Percentiles rank a stretch among this genome's conserved stretches.
Conservation (phyloP, 2,113 vertebrate species). For the Montifringilla adamsi region DNA sequence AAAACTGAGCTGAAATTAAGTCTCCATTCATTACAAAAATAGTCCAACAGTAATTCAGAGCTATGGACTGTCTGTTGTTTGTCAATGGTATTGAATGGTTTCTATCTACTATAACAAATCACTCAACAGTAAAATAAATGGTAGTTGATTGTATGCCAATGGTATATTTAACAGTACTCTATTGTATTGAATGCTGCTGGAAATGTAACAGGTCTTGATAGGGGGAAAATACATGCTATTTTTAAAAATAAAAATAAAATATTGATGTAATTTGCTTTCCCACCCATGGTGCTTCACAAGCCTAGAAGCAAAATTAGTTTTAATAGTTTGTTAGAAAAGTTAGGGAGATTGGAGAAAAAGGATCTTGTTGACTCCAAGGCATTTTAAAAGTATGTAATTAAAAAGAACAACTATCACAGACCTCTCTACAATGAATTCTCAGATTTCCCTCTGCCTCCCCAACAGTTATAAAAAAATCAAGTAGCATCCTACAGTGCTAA, state of each 20-base stretch:
- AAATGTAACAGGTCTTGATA: slow-evolving; percentile 66
- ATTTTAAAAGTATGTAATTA: slow-evolving; percentile 58
- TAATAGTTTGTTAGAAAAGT: slow-evolving; percentile 63
- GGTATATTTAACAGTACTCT: slow-evolving; percentile 71
- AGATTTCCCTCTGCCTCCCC: neutral
- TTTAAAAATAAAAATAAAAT: slow-evolving; percentile 76
- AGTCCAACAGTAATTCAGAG: slow-evolving; percentile 64
- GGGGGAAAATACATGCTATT: slow-evolving; percentile 57
- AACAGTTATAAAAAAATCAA: slow-evolving; percentile 4
- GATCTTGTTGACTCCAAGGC: slow-evolving; percentile 51
- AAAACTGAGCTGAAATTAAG: slow-evolving; percentile 71
- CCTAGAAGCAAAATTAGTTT: slow-evolving; percentile 61
- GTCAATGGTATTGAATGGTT: slow-evolving; percentile 72
- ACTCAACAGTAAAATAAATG: slow-evolving; percentile 72
- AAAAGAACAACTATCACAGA: slow-evolving; percentile 38
- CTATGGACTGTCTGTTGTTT: slow-evolving; percentile 67
- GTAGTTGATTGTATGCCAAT: slow-evolving; percentile 68
- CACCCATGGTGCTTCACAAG: slow-evolving; percentile 67
- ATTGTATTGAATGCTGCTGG: slow-evolving; percentile 68
- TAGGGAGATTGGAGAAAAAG: slow-evolving; percentile 47
- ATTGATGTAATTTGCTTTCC: slow-evolving; percentile 74
- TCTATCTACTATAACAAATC: slow-evolving; percentile 71
- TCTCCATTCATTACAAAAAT: slow-evolving; percentile 75
- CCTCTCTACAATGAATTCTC: slow-evolving; percentile 1
- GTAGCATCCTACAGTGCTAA: slow-evolving; percentile 17